phyloP scores from a whole-genome alignment of 2,888 invertebrate species.

The Drosophila koepferae region DNA sequence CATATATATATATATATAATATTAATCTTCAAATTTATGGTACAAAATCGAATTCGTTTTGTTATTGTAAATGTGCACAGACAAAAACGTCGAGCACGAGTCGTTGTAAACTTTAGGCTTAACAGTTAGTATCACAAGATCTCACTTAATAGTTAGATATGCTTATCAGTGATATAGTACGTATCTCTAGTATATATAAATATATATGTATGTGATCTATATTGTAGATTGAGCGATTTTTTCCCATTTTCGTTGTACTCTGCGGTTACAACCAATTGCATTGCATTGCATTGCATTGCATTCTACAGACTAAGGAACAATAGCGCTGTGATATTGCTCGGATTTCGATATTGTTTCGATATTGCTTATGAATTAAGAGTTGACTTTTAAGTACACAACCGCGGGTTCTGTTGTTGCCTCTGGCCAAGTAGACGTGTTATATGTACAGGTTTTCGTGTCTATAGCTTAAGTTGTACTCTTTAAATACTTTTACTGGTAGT shows the following conservation, averaged over 20 bases:
- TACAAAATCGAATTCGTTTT: constrained; percentile 38
- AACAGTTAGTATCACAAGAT: constrained; percentile 72
- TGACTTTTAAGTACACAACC: constrained; percentile 83
- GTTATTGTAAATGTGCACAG: constrained; percentile 67
- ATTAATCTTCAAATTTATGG: constrained; percentile 8
- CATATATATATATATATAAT: constrained; percentile 17
- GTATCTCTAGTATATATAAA: constrained; percentile 37
- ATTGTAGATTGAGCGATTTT: constrained; percentile 76
- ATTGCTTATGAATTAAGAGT: constrained; percentile 52
- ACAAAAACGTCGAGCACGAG: constrained; percentile 61
- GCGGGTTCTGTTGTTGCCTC: constrained; percentile 69
- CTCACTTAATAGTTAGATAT: constrained; percentile 70
- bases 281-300: constrained; percentile 58
- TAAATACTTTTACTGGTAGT: constrained; percentile 80
- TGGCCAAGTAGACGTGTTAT: constrained; percentile 49
- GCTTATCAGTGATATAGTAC: constrained; percentile 65
- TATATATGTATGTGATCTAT: constrained; percentile 28
- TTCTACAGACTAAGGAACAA: constrained; percentile 80
- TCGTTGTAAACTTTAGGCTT: constrained; percentile 78
- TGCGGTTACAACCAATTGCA: constrained; percentile 73
- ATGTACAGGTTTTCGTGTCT: constrained; percentile 30
- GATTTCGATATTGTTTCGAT: background rate
- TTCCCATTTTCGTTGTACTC: constrained; percentile 80
- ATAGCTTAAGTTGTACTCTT: constrained; percentile 70
- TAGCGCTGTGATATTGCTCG: constrained; percentile 83